Evolutionary conservation across 2,888 invertebrate genomes (phyloP).

Genomic region (Zaprionus bogoriensis): DNA sequence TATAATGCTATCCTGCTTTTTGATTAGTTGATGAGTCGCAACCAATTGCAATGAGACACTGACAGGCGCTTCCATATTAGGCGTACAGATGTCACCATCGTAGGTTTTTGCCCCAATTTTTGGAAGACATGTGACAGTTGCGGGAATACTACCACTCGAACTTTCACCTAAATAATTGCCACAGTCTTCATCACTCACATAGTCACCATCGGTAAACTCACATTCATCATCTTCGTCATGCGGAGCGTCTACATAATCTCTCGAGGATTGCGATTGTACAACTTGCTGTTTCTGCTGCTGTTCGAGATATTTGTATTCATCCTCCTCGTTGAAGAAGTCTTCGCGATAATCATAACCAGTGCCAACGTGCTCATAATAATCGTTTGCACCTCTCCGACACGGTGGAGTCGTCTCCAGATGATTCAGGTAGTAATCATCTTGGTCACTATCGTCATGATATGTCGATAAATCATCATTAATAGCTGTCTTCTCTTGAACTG

Average conservation of each 20-base stretch:
- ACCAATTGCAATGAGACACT: conserved; percentile 7
- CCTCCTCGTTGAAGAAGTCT: conserved; percentile 83
- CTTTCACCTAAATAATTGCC: conserved; percentile 81
- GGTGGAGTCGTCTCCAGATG: conserved; percentile 59
- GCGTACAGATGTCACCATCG: neutral
- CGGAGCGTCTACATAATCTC: conserved; percentile 67
- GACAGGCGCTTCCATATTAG: neutral
- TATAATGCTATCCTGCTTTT: conserved; percentile 80
- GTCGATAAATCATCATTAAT: conserved; percentile 57
- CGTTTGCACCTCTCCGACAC: conserved; percentile 58
- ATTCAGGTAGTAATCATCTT: conserved; percentile 80
- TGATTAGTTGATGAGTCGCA: conserved; percentile 70
- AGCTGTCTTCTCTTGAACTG: conserved; percentile 30
- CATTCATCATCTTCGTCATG: conserved; percentile 66
- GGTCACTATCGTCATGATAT: conserved; percentile 80
- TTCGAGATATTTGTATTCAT: conserved; percentile 82
- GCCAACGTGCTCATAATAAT: conserved; percentile 78
- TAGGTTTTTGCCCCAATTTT: neutral
- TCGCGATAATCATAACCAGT: conserved; percentile 82
- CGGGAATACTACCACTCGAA: conserved; percentile 74
- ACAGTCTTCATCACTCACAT: conserved; percentile 80
- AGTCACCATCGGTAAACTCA: conserved; percentile 79
- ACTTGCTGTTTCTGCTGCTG: conserved; percentile 75
- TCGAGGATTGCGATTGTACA: conserved; percentile 54
- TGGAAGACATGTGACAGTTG: conserved; percentile 9